Conservation (phyloP, 2,113 vertebrate species). For the Eulemur rufifrons region DNA sequence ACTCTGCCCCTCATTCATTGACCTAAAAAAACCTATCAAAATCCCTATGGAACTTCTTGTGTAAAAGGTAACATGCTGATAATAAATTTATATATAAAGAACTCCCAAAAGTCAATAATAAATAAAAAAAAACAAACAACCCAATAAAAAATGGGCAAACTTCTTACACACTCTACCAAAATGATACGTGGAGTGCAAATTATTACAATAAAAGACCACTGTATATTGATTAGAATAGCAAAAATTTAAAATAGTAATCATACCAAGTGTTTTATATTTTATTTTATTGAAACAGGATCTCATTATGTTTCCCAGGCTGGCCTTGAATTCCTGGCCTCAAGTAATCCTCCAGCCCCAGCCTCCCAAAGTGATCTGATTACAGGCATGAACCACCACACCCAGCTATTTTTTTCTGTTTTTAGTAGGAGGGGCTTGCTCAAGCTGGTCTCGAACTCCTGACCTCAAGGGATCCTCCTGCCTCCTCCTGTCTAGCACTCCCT, state of each 20-base stretch:
- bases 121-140: background rate
- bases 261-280: background rate
- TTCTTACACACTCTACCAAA: background rate
- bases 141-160: background rate
- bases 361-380: too few relatives aligned
- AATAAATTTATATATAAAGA: background rate
- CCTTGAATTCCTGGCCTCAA: too few relatives aligned
- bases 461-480: background rate
- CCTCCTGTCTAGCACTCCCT: background rate
- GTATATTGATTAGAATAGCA: background rate
- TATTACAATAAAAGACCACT: background rate
- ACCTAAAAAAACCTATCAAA: background rate
- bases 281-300: too few relatives aligned
- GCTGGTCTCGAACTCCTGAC: background rate
- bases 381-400: too few relatives aligned
- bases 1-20: background rate
- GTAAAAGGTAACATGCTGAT: background rate
- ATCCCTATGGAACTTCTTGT: background rate
- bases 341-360: too few relatives aligned
- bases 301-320: too few relatives aligned
- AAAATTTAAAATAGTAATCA: background rate
- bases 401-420: too few relatives aligned
- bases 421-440: too few relatives aligned
- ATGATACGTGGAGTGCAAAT: background rate
- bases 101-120: background rate